Percentiles rank a stretch among this genome's conserved stretches.
Evolutionary conservation across 2,113 vertebrate species (phyloP).

Genomic region (Illadopsis cleaveri): DNA sequence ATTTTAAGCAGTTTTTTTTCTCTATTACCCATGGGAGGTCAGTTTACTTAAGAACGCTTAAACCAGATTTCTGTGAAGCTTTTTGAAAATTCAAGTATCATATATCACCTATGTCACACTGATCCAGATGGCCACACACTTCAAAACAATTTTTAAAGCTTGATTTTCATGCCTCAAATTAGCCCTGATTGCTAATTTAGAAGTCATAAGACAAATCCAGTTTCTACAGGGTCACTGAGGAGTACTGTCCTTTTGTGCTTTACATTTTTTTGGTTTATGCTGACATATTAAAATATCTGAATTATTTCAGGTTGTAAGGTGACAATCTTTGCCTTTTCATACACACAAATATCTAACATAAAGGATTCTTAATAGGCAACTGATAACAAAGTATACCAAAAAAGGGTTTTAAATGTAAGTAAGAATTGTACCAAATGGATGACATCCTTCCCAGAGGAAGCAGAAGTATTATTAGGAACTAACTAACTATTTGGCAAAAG

Average conservation of each 20-base stretch:
- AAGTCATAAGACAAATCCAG: not conserved
- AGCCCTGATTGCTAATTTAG: not conserved
- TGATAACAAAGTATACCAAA: not conserved
- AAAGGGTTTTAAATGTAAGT: not conserved
- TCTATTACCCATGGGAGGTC: not conserved
- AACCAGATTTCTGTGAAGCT: not conserved
- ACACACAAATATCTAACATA: not conserved
- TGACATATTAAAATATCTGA: not conserved
- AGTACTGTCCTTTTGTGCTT: not conserved
- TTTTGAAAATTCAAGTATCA: not conserved
- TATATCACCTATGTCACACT: not conserved
- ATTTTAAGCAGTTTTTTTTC: not conserved
- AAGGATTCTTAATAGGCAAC: not conserved
- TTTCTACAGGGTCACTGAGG: not conserved
- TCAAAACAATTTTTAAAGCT: not conserved
- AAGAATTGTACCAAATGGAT: not conserved
- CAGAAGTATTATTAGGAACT: not conserved
- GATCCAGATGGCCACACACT: not conserved
- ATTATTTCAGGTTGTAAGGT: not conserved
- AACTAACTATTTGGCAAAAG: not conserved
- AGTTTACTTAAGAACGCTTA: not conserved
- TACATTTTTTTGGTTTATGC: not conserved
- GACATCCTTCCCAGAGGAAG: not conserved
- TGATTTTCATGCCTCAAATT: not conserved
- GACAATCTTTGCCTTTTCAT: not conserved